phyloP scores from a whole-genome alignment of 2,888 invertebrate species.

The Mesoligia furuncula region DNA sequence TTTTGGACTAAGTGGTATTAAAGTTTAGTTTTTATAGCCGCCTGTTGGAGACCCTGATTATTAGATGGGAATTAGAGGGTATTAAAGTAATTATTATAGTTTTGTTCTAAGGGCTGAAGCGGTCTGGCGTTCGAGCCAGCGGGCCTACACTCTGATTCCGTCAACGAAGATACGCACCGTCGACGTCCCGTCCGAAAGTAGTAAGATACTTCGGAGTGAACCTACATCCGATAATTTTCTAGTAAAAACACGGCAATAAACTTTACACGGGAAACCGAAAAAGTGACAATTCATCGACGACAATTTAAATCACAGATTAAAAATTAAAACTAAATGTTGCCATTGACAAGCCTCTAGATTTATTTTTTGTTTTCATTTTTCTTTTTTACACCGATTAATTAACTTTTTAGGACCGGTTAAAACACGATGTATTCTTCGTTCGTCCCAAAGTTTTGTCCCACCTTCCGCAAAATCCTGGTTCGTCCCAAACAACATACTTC shows the following conservation, averaged over 20 bases:
- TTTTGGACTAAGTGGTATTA: conserved; percentile 47
- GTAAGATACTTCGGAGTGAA: no score
- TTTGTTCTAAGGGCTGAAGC: neutral
- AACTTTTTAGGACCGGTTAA: no score
- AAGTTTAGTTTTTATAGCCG: conserved; percentile 36
- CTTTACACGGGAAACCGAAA: conserved; percentile 76
- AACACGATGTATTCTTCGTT: no score
- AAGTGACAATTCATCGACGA: conserved; percentile 86
- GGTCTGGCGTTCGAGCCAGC: neutral
- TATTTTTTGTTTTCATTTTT: neutral
- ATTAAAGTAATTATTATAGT: neutral
- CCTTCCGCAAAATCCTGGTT: no score
- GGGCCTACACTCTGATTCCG: no score
- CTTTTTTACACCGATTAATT: no score
- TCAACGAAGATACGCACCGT: no score
- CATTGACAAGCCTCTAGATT: conserved; percentile 23
- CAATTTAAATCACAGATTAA: conserved; percentile 53
- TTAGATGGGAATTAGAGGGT: conserved; percentile 1
- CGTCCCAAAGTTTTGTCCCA: no score
- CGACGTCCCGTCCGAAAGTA: no score
- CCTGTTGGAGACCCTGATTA: neutral
- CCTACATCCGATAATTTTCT: conserved; percentile 42
- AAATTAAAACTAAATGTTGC: conserved; percentile 25
- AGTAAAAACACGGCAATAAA: conserved; percentile 65
- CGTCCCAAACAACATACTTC: no score